Evolutionary conservation across 2,113 vertebrate species (phyloP).

Genomic region (Salminus brasiliensis): DNA sequence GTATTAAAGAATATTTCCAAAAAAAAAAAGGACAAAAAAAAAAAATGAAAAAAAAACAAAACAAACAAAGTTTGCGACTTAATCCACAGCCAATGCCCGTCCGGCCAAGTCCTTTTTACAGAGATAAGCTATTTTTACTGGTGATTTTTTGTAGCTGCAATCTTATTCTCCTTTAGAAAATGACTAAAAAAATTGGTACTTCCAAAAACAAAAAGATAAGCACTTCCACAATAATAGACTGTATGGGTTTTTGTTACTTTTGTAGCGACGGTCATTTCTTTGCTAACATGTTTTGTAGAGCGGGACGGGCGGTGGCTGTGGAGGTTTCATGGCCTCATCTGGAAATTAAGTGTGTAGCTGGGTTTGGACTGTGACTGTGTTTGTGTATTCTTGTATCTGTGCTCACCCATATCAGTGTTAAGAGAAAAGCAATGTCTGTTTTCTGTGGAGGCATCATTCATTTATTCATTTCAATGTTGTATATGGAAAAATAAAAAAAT

Average conservation of each 20-base stretch:
- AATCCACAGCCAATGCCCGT: conserved; percentile 76
- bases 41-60: conserved; percentile 46
- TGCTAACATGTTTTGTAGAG: conserved; percentile 77
- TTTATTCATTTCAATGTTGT: conserved; percentile 83
- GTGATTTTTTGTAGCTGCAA: conserved; percentile 79
- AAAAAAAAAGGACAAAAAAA: conserved; percentile 54
- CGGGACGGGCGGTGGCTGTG: conserved; percentile 79
- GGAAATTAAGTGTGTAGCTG: conserved; percentile 73
- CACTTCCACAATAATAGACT: conserved; percentile 78
- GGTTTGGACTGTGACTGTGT: conserved; percentile 77
- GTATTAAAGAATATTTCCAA: conserved; percentile 70
- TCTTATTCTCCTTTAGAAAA: conserved; percentile 73
- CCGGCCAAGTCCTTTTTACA: conserved; percentile 80
- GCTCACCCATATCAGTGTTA: conserved; percentile 79
- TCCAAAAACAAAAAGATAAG: conserved; percentile 69
- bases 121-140: conserved; percentile 84
- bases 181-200: conserved; percentile 53
- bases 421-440: conserved; percentile 77
- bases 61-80: conserved; percentile 42
- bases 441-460: conserved; percentile 76
- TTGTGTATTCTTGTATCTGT: conserved; percentile 79
- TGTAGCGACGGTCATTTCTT: conserved; percentile 75
- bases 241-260: conserved; percentile 75
- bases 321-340: conserved; percentile 64
- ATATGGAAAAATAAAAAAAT: conserved; percentile 75